Percentiles rank a stretch among this genome's conserved stretches.
phyloP scores from a whole-genome alignment of 2,888 invertebrate genomes.

The Apeira syringaria region DNA sequence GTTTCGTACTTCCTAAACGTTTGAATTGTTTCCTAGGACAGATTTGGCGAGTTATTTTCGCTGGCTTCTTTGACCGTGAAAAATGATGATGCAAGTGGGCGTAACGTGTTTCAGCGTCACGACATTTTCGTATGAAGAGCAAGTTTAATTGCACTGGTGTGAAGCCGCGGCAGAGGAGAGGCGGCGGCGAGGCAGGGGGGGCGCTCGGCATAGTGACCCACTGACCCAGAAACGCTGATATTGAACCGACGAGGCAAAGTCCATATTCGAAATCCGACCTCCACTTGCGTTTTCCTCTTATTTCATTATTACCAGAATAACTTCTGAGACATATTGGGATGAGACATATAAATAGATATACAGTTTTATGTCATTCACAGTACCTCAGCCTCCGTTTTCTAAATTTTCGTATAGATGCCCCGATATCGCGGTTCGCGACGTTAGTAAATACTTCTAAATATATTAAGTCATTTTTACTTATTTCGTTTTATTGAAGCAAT shows the following conservation, averaged over 20 bases:
- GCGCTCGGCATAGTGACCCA: slow-evolving; percentile 72
- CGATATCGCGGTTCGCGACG: too few relatives aligned
- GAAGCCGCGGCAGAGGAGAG: slow-evolving; percentile 40
- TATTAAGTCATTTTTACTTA: too few relatives aligned
- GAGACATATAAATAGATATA: too few relatives aligned
- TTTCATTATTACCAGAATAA: slow-evolving; percentile 33
- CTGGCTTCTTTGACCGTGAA: slow-evolving; percentile 23
- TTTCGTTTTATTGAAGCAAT: too few relatives aligned
- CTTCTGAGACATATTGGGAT: too few relatives aligned
- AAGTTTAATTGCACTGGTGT: slow-evolving; percentile 53
- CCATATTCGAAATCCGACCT: slow-evolving; percentile 76
- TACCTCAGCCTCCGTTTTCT: too few relatives aligned
- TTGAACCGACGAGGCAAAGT: slow-evolving; percentile 77
- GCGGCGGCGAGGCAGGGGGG: slow-evolving; percentile 40
- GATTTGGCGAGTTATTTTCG: slow-evolving; percentile 17
- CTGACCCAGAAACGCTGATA: slow-evolving; percentile 81
- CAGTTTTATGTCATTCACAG: too few relatives aligned
- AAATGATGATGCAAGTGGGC: slow-evolving; percentile 30
- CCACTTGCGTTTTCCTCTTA: slow-evolving; percentile 67
- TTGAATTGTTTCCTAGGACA: slow-evolving; percentile 6
- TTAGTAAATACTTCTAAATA: too few relatives aligned
- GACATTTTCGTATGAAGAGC: slow-evolving; percentile 57
- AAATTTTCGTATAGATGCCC: too few relatives aligned
- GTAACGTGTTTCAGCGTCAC: slow-evolving; percentile 19
- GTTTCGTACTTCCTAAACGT: slow-evolving; percentile 17